These are phyloP conservation scores for Sarcophaga bullata DNA, from an alignment of 1,140 invertebrate species.

Conservation along the genomic window DNA sequence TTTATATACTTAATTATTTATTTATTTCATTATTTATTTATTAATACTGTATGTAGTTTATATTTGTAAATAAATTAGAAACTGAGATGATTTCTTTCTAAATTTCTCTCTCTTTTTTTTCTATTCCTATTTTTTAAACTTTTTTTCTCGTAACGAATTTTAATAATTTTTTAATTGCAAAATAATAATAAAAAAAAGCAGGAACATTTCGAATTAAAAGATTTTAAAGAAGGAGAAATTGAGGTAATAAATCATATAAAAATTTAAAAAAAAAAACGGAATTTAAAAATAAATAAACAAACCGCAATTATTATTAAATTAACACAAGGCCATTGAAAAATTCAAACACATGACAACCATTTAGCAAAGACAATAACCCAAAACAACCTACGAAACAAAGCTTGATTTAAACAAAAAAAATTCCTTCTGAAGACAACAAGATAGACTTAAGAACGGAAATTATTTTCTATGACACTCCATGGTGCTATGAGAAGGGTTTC, in stretches of 20 bases:
- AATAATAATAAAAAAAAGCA: neutral
- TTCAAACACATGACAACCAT: neutral
- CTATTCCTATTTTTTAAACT: neutral
- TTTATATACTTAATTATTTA: neutral
- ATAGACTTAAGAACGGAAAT: too few species aligned
- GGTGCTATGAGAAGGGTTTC: too few species aligned
- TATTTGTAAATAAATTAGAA: neutral
- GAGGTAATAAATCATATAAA: neutral
- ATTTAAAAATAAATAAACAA: too few species aligned
- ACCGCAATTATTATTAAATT: too few species aligned
- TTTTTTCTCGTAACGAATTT: neutral
- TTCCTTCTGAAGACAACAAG: too few species aligned
- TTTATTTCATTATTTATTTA: neutral
- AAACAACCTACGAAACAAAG: too few species aligned
- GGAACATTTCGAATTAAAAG: constrained; percentile 27
- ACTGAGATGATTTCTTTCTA: neutral
- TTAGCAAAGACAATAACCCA: too few species aligned
- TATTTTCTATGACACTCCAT: too few species aligned
- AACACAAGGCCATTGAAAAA: too few species aligned
- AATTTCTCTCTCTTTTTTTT: neutral
- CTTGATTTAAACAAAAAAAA: too few species aligned
- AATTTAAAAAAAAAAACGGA: too few species aligned
- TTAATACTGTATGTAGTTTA: neutral
- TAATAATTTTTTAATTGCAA: constrained; percentile 2
- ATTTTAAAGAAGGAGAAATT: constrained; percentile 24